Conservation (phyloP, 2,888 invertebrate species). For the Lasioglossum calceatum region DNA sequence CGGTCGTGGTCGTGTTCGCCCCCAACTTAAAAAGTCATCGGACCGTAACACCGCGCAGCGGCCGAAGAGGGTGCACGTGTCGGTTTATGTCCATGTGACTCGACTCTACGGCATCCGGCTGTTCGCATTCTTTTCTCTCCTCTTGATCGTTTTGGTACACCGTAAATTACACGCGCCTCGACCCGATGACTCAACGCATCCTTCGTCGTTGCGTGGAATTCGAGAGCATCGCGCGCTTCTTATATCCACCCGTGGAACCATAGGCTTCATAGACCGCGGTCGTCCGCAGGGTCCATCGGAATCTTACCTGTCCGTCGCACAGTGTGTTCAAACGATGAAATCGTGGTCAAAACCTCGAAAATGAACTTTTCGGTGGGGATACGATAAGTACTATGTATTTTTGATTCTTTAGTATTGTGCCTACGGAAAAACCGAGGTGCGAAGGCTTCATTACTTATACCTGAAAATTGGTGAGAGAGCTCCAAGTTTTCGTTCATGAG, state of each 20-base stretch:
- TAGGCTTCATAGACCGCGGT: not conserved
- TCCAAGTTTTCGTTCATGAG: too few species aligned
- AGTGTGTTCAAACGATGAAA: too few species aligned
- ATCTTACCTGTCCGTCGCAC: not conserved
- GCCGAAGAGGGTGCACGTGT: slow-evolving; percentile 71
- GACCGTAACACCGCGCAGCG: slow-evolving; percentile 63
- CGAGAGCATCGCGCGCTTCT: slow-evolving; percentile 25
- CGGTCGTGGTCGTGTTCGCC: slow-evolving; percentile 29
- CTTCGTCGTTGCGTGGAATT: slow-evolving; percentile 32
- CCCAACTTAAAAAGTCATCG: slow-evolving; percentile 70
- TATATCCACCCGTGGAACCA: not conserved
- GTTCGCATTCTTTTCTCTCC: slow-evolving; percentile 77
- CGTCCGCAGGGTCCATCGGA: not conserved
- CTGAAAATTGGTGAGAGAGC: too few species aligned
- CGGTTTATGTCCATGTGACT: slow-evolving; percentile 74
- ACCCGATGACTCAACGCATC: slow-evolving; percentile 56
- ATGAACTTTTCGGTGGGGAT: too few species aligned
- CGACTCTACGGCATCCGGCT: slow-evolving; percentile 75
- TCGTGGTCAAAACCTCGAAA: too few species aligned
- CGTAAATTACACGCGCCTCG: slow-evolving; percentile 55
- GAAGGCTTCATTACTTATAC: too few species aligned
- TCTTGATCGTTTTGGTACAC: slow-evolving; percentile 70
- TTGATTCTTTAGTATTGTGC: too few species aligned
- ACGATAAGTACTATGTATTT: too few species aligned
- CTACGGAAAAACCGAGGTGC: too few species aligned